Evolutionary conservation across 2,797 vertebrate species (phyloP).

Genomic region (Sebastes umbrosus): DNA sequence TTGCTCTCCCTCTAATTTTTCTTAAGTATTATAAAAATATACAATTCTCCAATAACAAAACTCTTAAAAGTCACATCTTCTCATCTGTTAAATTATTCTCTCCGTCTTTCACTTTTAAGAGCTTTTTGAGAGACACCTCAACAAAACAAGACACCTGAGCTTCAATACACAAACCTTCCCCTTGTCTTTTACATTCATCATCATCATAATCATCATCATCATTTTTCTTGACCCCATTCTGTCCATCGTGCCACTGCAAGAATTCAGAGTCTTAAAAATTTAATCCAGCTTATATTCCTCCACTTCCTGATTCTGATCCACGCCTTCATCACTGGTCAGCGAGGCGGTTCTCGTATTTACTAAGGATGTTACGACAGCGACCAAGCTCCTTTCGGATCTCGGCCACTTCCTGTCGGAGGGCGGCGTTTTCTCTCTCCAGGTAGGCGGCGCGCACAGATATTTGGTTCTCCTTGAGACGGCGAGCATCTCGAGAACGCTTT

Average conservation of each 20-base stretch:
- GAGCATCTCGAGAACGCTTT: conserved; percentile 92
- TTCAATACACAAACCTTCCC: conserved; percentile 72
- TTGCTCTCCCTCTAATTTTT: conserved; percentile 79
- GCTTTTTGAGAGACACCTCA: conserved; percentile 51
- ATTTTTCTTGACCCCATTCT: conserved; percentile 50
- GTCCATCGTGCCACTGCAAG: conserved; percentile 55
- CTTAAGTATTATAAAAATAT: conserved; percentile 88
- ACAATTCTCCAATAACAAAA: conserved; percentile 87
- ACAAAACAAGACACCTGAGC: conserved; percentile 81
- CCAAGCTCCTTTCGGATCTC: conserved; percentile 92
- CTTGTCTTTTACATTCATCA: conserved; percentile 80
- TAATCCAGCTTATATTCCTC: conserved; percentile 63
- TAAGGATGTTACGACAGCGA: conserved; percentile 89
- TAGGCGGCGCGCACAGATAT: conserved; percentile 92
- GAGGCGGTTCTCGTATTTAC: conserved; percentile 90
- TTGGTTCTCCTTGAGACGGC: conserved; percentile 95
- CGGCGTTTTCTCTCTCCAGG: conserved; percentile 92
- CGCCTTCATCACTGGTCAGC: conserved; percentile 84
- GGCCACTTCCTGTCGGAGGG: conserved; percentile 91
- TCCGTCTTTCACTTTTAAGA: conserved; percentile 72
- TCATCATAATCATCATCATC: conserved; percentile 62
- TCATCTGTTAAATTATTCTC: conserved; percentile 78
- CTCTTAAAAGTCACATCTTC: conserved; percentile 78
- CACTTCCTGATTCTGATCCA: conserved; percentile 30
- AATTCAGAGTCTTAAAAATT: conserved; percentile 65